Percentiles rank a stretch among this genome's conserved stretches.
phyloP scores from a whole-genome alignment of 2,113 vertebrate genomes.

The Genyomyrus donnyi region DNA sequence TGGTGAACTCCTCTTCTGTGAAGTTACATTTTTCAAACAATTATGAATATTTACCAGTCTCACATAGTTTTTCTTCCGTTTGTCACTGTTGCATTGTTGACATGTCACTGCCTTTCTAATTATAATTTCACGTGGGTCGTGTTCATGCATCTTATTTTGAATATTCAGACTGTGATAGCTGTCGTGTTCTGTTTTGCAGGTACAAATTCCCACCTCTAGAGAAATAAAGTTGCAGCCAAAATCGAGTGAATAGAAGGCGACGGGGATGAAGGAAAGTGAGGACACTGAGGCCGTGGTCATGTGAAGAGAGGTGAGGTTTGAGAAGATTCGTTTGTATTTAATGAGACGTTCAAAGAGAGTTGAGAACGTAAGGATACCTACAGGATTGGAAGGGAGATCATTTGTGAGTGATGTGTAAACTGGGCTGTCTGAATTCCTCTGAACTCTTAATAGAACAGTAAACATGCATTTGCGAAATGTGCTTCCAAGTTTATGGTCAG shows the following conservation, averaged over 20 bases:
- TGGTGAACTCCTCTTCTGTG: slow-evolving; percentile 12
- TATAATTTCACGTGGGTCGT: background rate
- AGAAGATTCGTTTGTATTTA: background rate
- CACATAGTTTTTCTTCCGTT: background rate
- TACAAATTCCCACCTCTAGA: background rate
- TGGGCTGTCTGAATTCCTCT: background rate
- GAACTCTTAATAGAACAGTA: background rate
- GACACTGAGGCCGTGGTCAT: background rate
- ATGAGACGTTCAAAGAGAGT: background rate
- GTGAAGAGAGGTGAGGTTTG: background rate
- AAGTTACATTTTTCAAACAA: slow-evolving; percentile 2
- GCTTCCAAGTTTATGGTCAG: background rate
- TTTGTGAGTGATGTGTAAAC: background rate
- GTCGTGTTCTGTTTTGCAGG: background rate
- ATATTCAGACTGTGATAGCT: background rate
- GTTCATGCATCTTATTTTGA: slow-evolving; percentile 1
- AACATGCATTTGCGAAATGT: background rate
- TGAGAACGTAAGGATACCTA: background rate
- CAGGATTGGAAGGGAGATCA: background rate
- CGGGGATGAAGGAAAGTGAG: background rate
- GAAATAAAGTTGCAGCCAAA: background rate
- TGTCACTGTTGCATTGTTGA: background rate
- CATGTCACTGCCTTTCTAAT: background rate
- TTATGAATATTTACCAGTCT: slow-evolving; percentile 6
- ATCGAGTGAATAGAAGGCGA: background rate